Evolutionary conservation across 2,797 vertebrate genomes (phyloP), one percentile per base, ranked within the genome.

Genomic region (Aphelocoma californica): DNA sequence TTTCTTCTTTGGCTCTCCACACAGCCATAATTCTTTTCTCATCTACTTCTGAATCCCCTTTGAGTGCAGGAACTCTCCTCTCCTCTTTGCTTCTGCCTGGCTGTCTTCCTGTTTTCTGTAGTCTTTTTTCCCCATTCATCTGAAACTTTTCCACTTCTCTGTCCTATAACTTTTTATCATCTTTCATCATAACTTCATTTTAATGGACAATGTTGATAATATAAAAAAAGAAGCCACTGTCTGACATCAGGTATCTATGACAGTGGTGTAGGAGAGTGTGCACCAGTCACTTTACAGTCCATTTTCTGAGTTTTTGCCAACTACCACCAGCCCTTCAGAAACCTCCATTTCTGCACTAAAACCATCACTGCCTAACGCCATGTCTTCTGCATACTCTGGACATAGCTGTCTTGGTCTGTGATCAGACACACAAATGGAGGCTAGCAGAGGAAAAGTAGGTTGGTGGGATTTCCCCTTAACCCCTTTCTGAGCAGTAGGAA

Each of bases 1-100:
- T 92, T 93, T 95, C 82, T 92, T 80, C 72, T 92, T 78, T 78
- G 61, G 26, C 50, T 81, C 72, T 87, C 78, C 81, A 57, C 57
- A 92, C 4, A 36, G 86, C 42, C 28, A 4, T 72, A 83, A 93
- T 66, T 92, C 71, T 93, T 95, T 86, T 54, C 74, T 71, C 81
- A 74, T 81, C 82, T 92, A 82, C 78, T 80, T 93, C 67, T 78
- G 54, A 95, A 87, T 71, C 42, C 10, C 24, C 40, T 61, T 70
- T 74, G 50, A 91, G 75, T 51, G 50, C 72, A 94, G 57, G 18
- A 94, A 65, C 81, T 74, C 77, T 79, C 47, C 61, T 70, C 86
- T 86, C 45, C 38, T n/a, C 36, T 88, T 69, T 70, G 32, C 53
- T 79, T 87, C 64, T 87, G 28, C 42, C 48, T 54, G 32, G n/a